These are phyloP conservation scores for Enteromius argenteus DNA, from an alignment of 2,797 vertebrate genomes.

Conservation along the genomic window DNA sequence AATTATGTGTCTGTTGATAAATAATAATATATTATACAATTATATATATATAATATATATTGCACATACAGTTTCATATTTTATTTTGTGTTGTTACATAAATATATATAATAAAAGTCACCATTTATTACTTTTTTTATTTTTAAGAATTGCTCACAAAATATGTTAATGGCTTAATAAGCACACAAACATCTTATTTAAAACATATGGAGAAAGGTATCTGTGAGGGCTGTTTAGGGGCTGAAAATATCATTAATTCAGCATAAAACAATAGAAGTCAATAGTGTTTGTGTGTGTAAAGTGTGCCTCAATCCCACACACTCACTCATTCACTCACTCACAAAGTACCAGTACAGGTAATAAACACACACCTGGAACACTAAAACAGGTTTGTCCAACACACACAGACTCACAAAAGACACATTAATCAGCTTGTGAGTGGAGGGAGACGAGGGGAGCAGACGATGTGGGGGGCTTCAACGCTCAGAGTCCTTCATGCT, in stretches of 20 bases:
- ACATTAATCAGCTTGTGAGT: slow-evolving; percentile 31
- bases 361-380: slow-evolving; percentile 7
- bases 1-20: background rate
- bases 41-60: too few relatives aligned
- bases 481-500: slow-evolving; percentile 2
- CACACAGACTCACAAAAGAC: slow-evolving; percentile 12
- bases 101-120: background rate
- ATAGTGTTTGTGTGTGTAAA: slow-evolving; percentile 4
- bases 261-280: background rate
- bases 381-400: slow-evolving; percentile 19
- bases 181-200: background rate
- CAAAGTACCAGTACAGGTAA: slow-evolving; percentile 1
- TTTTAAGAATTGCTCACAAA: background rate
- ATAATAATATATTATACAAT: too few relatives aligned
- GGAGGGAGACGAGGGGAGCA: slow-evolving; percentile 5
- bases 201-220: background rate
- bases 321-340: background rate
- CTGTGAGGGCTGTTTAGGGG: background rate
- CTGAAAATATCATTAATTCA: background rate
- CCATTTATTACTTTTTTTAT: background rate
- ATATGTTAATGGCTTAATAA: background rate
- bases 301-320: slow-evolving; percentile 35
- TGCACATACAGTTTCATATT: too few relatives aligned
- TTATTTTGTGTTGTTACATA: background rate
- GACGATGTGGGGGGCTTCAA: background rate